phyloP scores from a whole-genome alignment of 2,888 invertebrate genomes.

The Nemurella pictetii region DNA sequence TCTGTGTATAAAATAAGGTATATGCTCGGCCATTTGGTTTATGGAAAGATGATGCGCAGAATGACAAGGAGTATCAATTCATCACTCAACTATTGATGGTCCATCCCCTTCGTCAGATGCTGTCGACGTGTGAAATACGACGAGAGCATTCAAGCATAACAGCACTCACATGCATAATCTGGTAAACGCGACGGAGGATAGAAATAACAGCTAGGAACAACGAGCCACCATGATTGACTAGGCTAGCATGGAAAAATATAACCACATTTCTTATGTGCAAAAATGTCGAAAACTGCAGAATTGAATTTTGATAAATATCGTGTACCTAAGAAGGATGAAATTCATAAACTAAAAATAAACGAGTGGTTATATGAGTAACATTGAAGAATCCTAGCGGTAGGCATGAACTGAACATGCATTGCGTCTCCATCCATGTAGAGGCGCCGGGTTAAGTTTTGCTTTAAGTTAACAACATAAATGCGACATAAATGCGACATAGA shows the following conservation, averaged over 20 bases:
- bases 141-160: not conserved
- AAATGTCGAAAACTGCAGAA: not conserved
- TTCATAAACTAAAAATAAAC: too few species aligned
- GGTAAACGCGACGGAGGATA: not conserved
- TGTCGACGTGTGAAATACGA: constrained; percentile 9
- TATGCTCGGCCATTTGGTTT: not conserved
- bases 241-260: not conserved
- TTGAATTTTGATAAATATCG: too few species aligned
- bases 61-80: constrained; percentile 6
- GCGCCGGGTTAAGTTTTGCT: too few species aligned
- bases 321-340: too few species aligned
- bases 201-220: not conserved
- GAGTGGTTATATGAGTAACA: too few species aligned
- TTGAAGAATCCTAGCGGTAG: too few species aligned
- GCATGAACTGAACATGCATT: too few species aligned
- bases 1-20: not conserved
- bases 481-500: too few species aligned
- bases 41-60: not conserved
- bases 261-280: not conserved
- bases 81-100: not conserved
- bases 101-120: not conserved
- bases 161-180: not conserved
- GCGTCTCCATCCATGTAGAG: too few species aligned
- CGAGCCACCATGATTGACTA: not conserved
- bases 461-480: too few species aligned